phyloP scores from a whole-genome alignment of 1,140 invertebrate genomes.

The Dufourea novaeangliae region DNA sequence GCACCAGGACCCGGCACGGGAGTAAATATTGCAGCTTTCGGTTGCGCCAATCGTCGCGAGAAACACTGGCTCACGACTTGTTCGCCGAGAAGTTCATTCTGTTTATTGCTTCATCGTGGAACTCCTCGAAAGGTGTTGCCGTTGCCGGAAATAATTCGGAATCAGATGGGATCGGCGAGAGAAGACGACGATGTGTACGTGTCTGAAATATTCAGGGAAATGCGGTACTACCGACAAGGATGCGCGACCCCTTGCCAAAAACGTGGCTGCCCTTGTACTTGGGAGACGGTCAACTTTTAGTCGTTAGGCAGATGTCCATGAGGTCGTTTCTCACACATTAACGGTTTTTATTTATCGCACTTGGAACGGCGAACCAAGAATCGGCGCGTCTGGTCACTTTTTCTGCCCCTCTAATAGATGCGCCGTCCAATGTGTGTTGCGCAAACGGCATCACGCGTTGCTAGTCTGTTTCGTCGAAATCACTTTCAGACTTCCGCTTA shows the following conservation, averaged over 20 bases:
- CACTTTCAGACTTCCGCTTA: neutral
- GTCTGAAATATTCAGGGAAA: constrained; percentile 40
- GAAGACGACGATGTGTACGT: neutral
- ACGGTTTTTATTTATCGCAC: neutral
- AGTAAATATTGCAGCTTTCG: no score
- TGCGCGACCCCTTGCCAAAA: constrained; percentile 69
- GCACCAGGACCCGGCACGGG: no score
- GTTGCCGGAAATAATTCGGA: constrained; percentile 33
- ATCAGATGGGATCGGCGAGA: constrained; percentile 21
- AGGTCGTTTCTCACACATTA: constrained; percentile 26
- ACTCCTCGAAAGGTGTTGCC: neutral
- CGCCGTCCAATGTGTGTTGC: neutral
- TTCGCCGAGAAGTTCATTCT: neutral
- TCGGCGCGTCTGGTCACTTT: neutral
- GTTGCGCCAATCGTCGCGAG: no score
- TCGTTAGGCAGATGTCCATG: constrained; percentile 32
- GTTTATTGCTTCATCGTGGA: neutral
- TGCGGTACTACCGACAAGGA: constrained; percentile 27
- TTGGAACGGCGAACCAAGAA: neutral
- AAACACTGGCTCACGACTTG: neutral
- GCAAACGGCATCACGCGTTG: no score
- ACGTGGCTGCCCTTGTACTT: constrained; percentile 38
- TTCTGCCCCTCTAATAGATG: neutral
- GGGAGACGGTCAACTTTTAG: constrained; percentile 41
- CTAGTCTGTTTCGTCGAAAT: neutral